These are phyloP conservation scores for Drosophila picticornis DNA, from an alignment of 2,888 invertebrate species.

Conservation along the genomic window DNA sequence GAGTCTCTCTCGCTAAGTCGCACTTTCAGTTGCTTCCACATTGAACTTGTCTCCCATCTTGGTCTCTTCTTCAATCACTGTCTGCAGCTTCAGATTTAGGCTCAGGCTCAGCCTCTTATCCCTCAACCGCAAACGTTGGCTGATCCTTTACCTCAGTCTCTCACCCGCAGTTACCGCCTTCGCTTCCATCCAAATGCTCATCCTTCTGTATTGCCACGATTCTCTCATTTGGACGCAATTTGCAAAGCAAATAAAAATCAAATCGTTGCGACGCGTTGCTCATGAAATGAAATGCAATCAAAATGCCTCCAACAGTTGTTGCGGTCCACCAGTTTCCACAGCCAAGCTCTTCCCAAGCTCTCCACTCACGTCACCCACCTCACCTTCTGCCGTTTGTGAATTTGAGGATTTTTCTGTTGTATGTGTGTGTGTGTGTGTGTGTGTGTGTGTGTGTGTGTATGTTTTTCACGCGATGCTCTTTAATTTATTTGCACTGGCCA, in stretches of 20 bases:
- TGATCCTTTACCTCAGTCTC: not conserved
- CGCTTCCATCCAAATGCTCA: not conserved
- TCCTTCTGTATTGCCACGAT: not conserved
- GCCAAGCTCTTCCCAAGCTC: not conserved
- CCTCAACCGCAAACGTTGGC: not conserved
- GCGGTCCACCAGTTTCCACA: constrained; percentile 1
- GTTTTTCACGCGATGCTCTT: constrained; percentile 71
- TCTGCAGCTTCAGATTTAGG: constrained; percentile 5
- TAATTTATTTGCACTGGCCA: constrained; percentile 78
- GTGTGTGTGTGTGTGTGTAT: constrained; percentile 25
- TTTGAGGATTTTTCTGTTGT: constrained; percentile 41
- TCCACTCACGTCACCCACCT: not conserved
- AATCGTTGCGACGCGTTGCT: constrained; percentile 41
- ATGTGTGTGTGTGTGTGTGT: constrained; percentile 45
- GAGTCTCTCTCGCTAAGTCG: not conserved
- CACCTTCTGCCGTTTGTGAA: constrained; percentile 4
- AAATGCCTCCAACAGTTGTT: constrained; percentile 53
- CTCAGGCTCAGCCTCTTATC: not conserved
- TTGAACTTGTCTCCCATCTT: not conserved
- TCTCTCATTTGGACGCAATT: constrained; percentile 59
- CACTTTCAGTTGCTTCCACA: constrained; percentile 3
- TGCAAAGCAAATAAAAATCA: constrained; percentile 75
- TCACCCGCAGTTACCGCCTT: not conserved
- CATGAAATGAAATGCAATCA: constrained; percentile 75
- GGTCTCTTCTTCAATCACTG: not conserved